Evolutionary conservation across 2,888 invertebrate genomes (phyloP).

Genomic region (Heliconius ethilla): DNA sequence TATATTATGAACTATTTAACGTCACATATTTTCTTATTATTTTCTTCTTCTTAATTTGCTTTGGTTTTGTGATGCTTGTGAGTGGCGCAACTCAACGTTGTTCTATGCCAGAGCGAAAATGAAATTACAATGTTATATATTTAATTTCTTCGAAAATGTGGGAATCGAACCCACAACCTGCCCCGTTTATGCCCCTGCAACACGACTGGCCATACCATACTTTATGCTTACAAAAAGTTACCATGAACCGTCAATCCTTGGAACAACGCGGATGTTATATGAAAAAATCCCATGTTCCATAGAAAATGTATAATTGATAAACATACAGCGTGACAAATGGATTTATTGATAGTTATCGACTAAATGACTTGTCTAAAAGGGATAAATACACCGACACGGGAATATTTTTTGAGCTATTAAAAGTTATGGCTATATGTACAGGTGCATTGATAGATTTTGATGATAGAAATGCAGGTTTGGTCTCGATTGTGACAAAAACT

Average conservation of each 20-base stretch:
- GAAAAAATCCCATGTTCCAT: constrained; percentile 45
- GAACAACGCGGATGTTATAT: constrained; percentile 37
- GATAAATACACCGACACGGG: constrained; percentile 45
- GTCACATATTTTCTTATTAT: no score
- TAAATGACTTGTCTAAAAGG: constrained; percentile 38
- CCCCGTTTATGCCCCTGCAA: no score
- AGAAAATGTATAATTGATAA: constrained; percentile 52
- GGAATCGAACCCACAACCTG: no score
- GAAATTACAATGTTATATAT: no score
- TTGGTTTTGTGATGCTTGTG: no score
- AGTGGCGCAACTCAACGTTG: no score
- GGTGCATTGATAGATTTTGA: not conserved
- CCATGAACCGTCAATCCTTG: constrained; percentile 15
- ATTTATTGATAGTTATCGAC: constrained; percentile 47
- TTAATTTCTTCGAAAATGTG: no score
- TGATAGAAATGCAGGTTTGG: not conserved
- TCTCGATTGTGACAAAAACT: not conserved
- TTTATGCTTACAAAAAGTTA: not conserved
- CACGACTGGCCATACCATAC: not conserved
- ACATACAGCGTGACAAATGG: constrained; percentile 49
- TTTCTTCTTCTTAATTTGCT: no score
- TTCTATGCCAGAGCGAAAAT: no score
- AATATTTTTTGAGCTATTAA: constrained; percentile 39
- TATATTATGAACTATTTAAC: no score
- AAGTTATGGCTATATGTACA: not conserved